phyloP scores from a whole-genome alignment of 2,113 vertebrate species.

The Catagonus wagneri region DNA sequence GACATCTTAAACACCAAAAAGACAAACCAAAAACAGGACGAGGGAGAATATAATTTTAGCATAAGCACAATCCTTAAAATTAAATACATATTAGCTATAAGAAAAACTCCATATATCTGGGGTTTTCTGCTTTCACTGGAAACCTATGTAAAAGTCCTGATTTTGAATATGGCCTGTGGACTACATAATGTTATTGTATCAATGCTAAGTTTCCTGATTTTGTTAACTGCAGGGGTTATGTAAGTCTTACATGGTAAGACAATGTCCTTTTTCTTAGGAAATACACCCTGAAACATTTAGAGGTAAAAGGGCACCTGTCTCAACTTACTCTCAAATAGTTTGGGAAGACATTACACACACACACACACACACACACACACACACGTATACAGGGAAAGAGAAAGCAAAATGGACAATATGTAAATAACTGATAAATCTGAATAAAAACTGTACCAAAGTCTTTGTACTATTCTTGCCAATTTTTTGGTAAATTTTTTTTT shows the following conservation, averaged over 20 bases:
- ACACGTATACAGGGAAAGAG: background rate
- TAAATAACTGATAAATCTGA: background rate
- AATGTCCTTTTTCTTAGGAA: slow-evolving; percentile 54
- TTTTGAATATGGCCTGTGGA: background rate
- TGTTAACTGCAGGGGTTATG: slow-evolving; percentile 37
- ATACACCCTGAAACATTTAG: slow-evolving; percentile 19
- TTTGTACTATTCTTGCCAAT: background rate
- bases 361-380: background rate
- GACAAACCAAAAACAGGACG: background rate
- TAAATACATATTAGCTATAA: background rate
- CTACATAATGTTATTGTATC: background rate
- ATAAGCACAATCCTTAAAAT: background rate
- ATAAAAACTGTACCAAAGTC: background rate
- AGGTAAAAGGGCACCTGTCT: background rate
- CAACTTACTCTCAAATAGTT: background rate
- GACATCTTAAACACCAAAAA: background rate
- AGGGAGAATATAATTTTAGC: background rate
- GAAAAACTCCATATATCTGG: background rate
- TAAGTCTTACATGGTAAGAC: slow-evolving; percentile 12
- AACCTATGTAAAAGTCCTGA: background rate
- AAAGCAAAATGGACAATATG: background rate
- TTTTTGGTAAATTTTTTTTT: background rate
- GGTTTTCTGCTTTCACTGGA: slow-evolving; percentile 10
- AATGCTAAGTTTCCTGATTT: slow-evolving; percentile 42
- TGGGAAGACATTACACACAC: background rate